Conservation (phyloP, 1,140 invertebrate species). For the Bombus affinis region DNA sequence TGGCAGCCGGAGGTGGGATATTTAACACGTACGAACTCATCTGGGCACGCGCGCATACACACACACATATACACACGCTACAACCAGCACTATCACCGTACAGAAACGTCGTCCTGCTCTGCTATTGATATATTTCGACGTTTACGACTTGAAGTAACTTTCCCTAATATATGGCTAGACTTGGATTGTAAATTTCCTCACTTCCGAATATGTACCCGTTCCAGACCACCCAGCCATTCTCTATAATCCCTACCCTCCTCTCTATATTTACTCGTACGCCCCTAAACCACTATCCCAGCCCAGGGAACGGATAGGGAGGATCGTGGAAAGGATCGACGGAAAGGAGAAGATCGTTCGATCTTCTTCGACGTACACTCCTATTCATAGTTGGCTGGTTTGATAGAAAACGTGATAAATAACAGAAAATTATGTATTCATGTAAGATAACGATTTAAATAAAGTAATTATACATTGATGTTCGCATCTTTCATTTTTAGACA, state of each 20-base stretch:
- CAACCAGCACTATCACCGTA: neutral
- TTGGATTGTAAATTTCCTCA: conserved; percentile 73
- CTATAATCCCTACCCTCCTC: neutral
- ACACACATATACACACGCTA: neutral
- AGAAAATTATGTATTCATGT: too few species aligned
- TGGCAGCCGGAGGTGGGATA: conserved; percentile 17
- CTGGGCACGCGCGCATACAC: neutral
- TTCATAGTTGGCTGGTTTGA: too few species aligned
- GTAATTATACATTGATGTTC: too few species aligned
- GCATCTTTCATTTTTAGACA: too few species aligned
- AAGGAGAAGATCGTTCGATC: neutral
- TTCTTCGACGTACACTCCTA: too few species aligned
- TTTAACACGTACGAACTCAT: conserved; percentile 43
- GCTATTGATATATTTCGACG: conserved; percentile 79
- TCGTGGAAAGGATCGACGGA: too few species aligned
- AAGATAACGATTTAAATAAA: too few species aligned
- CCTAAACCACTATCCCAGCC: neutral
- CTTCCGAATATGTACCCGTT: conserved; percentile 62
- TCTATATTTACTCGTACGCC: conserved; percentile 50
- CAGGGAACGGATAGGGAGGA: neutral
- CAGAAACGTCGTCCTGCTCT: conserved; percentile 48
- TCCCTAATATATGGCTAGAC: conserved; percentile 71
- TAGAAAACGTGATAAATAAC: too few species aligned
- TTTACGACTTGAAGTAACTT: conserved; percentile 78
- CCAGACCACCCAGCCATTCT: conserved; percentile 39